Evolutionary conservation across 1,140 invertebrate species (phyloP), one percentile per base, ranked within the genome.

Genomic region (Eubasilissa regina): DNA sequence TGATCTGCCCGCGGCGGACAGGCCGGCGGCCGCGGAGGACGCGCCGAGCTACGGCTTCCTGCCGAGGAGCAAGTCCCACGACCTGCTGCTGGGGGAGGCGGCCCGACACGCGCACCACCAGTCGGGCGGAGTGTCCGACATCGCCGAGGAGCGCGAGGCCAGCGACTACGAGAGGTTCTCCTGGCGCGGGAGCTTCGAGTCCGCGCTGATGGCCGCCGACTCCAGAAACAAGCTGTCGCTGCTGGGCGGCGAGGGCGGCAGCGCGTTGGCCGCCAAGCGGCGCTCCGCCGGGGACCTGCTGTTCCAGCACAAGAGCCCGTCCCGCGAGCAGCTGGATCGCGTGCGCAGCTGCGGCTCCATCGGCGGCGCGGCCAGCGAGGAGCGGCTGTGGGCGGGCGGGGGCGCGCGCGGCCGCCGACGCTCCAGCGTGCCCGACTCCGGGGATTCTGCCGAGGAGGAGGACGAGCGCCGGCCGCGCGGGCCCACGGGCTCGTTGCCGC

Each of bases 121-220:
- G 62, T 89, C 87, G 21, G 85, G 87, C 77, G 86, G 87, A 82
- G 87, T 87, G 73, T 88, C 83, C 51, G 92, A 87, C 86, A 92
- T 88, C 85, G 89, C 85, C 0, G 94, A 92, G 87, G 94, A 92
- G 89, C 91, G 92, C 77, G 94, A 94, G 82, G 93, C 94, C n/a
- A 95, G 94, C 88, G 95, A 96, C 84, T 94, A 95, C 89, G 95
- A 97, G 85, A 88, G 95, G 62, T 96, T 96, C 87, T 96, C 95
- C 75, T 97, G 96, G 95, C 90, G 95, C 78, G 95, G 95, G 72
- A 96, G 95, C 87, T 97, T 97, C 87, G 96, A 97, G 85, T 96
- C 95, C 4, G 95, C 95, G 10, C 87, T 97, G 47, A 92, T 96
- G 86, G 94, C 94, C 12, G 92, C 92, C 35, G 95, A 96, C 85